phyloP scores from a whole-genome alignment of 2,797 vertebrate species.

The Rhinoraja longicauda region DNA sequence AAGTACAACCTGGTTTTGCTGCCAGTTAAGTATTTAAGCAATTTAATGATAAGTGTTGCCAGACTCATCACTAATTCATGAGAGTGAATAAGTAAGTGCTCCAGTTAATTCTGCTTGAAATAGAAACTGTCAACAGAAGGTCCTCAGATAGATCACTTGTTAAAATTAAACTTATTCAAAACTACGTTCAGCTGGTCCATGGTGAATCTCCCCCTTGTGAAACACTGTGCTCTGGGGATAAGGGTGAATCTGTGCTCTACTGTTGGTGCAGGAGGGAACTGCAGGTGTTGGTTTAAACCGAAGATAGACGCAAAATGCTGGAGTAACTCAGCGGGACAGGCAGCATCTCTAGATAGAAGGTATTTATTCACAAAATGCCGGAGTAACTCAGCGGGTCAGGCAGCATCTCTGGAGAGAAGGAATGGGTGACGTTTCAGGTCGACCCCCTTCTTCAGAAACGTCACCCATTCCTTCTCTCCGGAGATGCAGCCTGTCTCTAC shows the following conservation, averaged over 20 bases:
- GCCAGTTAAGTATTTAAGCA: background rate
- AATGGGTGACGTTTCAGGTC: too few relatives aligned
- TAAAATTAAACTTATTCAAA: background rate
- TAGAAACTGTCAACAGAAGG: background rate
- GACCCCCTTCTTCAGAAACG: too few relatives aligned
- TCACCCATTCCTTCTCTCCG: too few relatives aligned
- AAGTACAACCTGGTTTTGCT: background rate
- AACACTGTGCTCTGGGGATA: background rate
- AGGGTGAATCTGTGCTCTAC: background rate
- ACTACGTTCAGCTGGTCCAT: background rate
- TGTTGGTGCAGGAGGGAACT: background rate
- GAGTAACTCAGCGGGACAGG: too few relatives aligned
- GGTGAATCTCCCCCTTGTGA: background rate
- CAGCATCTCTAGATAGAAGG: too few relatives aligned
- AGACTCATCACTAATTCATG: background rate
- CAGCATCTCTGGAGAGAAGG: too few relatives aligned
- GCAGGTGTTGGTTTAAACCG: too few relatives aligned
- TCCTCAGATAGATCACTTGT: background rate
- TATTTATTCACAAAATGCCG: too few relatives aligned
- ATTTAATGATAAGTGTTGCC: background rate
- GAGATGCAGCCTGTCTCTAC: too few relatives aligned
- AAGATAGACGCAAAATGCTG: too few relatives aligned
- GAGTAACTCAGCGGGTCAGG: too few relatives aligned
- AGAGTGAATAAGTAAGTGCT: background rate
- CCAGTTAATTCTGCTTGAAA: conserved; percentile 2